Percentiles rank a stretch among this genome's conserved stretches.
These are phyloP conservation scores for Pseudopleuronectes americanus DNA, from an alignment of 2,797 vertebrate genomes.

Conservation along the genomic window DNA sequence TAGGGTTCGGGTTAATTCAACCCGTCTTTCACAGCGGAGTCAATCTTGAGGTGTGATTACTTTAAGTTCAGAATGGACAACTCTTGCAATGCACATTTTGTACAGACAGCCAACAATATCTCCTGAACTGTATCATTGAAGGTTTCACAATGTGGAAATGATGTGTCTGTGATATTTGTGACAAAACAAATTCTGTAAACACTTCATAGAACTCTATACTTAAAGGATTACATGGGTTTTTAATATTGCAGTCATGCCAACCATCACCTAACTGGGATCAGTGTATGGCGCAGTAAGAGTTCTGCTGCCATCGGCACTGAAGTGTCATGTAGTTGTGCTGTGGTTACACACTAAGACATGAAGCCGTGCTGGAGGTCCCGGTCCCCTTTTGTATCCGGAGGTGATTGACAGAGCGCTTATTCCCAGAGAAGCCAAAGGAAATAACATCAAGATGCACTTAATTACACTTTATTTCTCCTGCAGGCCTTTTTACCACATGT, in stretches of 20 bases:
- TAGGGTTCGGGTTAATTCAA: too few relatives aligned
- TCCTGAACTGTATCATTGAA: not conserved
- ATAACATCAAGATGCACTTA: conserved; percentile 77
- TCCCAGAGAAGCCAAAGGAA: conserved; percentile 77
- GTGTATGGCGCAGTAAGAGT: conserved; percentile 19
- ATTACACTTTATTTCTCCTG: conserved; percentile 72
- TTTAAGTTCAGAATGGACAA: not conserved
- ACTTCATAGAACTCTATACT: conserved; percentile 20
- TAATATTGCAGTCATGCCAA: conserved; percentile 27
- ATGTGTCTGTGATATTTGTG: conserved; percentile 13
- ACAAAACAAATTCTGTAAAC: conserved; percentile 19
- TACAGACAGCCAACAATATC: too few relatives aligned
- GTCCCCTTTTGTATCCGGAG: conserved; percentile 58
- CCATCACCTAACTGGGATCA: conserved; percentile 24
- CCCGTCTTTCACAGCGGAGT: too few relatives aligned
- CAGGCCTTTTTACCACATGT: conserved; percentile 78
- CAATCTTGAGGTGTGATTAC: not conserved
- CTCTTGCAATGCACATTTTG: not conserved
- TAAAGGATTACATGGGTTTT: conserved; percentile 49
- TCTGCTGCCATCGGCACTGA: conserved; percentile 22
- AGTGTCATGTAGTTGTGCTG: conserved; percentile 37
- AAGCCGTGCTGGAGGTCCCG: conserved; percentile 69
- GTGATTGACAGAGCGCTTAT: conserved; percentile 70
- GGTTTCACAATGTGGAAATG: not conserved
- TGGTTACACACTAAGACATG: conserved; percentile 50